Percentiles rank a stretch among this genome's conserved stretches.
phyloP scores from a whole-genome alignment of 1,140 invertebrate genomes.

The Batillaria attramentaria region DNA sequence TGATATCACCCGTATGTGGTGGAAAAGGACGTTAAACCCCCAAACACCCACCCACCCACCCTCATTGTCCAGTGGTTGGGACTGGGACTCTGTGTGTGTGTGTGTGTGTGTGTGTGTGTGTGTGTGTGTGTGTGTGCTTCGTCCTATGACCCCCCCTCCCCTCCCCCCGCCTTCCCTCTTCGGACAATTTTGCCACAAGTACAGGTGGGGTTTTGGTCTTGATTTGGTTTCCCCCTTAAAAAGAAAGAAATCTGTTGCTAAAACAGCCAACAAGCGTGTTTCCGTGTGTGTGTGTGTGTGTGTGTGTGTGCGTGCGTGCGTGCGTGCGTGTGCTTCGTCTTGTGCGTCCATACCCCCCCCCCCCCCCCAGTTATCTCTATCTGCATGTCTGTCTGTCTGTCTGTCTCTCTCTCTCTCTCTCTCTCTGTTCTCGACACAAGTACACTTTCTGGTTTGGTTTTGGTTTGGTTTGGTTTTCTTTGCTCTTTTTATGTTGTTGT shows the following conservation, averaged over 20 bases:
- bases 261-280: neutral
- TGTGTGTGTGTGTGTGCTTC: neutral
- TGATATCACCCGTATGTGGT: no score
- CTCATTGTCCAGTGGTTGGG: no score
- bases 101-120: neutral
- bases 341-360: no score
- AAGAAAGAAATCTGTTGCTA: neutral
- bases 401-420: neutral
- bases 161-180: neutral
- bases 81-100: slow-evolving; percentile 15
- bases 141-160: neutral
- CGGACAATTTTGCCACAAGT: no score
- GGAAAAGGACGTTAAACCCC: no score
- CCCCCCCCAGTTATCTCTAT: no score
- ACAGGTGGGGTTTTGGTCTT: no score
- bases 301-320: slow-evolving; percentile 10
- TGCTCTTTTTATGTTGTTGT: no score
- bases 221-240: no score
- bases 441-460: no score
- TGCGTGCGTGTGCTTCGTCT: neutral
- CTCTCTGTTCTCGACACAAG: neutral
- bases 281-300: slow-evolving; percentile 13
- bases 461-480: no score
- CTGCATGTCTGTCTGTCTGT: neutral
- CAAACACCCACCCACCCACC: no score